Evolutionary conservation across 64 coral and sea anemone species (phyloP).

Genomic region (Trachythela sp.): DNA sequence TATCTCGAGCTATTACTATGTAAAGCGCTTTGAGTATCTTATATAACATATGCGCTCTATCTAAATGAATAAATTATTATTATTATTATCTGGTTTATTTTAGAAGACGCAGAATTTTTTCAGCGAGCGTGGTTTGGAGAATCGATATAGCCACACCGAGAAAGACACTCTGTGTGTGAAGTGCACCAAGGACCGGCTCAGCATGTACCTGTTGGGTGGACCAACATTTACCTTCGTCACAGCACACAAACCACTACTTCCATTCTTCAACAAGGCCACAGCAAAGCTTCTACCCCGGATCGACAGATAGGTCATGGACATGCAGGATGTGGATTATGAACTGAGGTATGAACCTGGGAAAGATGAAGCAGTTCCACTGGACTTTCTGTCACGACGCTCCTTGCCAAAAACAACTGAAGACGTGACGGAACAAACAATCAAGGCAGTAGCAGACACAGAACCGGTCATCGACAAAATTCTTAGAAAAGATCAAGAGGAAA

Average conservation of each 20-base stretch:
- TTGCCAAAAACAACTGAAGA: no score
- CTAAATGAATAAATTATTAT: not conserved
- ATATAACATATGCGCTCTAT: no score
- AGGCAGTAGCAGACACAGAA: no score
- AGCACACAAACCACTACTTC: not conserved
- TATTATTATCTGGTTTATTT: not conserved
- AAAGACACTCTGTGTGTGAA: not conserved
- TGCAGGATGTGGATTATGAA: not conserved
- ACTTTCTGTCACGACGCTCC: no score
- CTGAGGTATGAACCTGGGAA: slow-evolving; percentile 22
- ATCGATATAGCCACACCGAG: not conserved
- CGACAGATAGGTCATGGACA: not conserved
- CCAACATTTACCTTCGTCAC: not conserved
- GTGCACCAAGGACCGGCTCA: not conserved
- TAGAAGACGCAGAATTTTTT: not conserved
- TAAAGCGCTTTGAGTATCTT: no score
- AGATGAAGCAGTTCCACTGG: no score
- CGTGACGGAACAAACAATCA: no score
- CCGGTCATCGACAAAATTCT: no score
- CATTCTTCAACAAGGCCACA: not conserved
- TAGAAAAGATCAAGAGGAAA: no score
- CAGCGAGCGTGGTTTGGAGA: not conserved
- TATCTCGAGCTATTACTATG: no score
- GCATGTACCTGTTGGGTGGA: not conserved
- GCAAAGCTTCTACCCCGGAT: not conserved